Conservation (phyloP, 2,888 invertebrate species). For the Sphaerophoria taeniata region DNA sequence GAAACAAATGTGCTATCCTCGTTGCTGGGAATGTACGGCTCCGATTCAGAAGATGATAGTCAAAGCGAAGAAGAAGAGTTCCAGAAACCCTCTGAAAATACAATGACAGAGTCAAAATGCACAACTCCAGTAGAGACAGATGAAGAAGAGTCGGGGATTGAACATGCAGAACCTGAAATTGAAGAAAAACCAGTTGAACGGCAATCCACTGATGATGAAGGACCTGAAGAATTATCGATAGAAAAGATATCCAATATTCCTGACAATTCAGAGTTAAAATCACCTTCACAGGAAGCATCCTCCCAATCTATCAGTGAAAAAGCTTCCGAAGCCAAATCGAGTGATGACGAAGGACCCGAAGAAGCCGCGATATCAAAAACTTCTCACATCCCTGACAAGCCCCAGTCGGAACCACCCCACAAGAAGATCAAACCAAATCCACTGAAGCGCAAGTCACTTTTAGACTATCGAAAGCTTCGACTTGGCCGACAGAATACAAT, state of each 20-base stretch:
- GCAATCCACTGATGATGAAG: conserved; percentile 56
- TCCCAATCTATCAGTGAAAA: background rate
- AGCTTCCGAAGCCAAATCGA: background rate
- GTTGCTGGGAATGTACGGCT: conserved; percentile 81
- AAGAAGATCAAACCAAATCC: conserved; percentile 32
- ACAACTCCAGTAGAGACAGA: background rate
- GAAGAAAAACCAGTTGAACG: background rate
- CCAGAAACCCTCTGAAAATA: background rate
- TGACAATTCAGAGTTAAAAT: background rate
- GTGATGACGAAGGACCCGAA: conserved; percentile 77
- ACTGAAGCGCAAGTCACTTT: conserved; percentile 71
- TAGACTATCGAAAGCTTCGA: conserved; percentile 79
- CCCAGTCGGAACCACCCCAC: conserved; percentile 34
- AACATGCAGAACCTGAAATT: background rate
- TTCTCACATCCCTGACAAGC: conserved; percentile 53
- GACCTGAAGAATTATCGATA: background rate
- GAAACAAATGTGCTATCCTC: conserved; percentile 76
- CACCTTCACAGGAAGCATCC: background rate
- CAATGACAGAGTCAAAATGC: no score
- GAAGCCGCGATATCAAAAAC: conserved; percentile 76
- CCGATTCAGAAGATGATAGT: conserved; percentile 76
- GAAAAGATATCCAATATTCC: background rate
- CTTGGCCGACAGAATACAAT: conserved; percentile 83
- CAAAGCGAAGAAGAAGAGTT: conserved; percentile 54
- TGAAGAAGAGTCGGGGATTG: no score